Evolutionary conservation across 2,113 vertebrate genomes (phyloP), one percentile per base, ranked within the genome.

Genomic region (Ranitomeya imitator): DNA sequence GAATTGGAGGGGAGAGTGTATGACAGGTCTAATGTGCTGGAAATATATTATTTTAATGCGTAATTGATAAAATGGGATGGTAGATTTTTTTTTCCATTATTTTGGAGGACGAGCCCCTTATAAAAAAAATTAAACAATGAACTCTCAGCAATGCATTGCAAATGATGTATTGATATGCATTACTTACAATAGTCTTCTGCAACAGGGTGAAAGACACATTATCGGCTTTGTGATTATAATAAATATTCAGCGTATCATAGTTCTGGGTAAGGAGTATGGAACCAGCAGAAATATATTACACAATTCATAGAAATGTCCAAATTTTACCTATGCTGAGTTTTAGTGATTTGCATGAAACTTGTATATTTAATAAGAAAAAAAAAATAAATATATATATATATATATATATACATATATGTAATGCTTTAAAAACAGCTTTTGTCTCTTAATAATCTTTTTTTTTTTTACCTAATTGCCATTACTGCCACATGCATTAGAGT

Each of bases 361-460:
- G 37, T 45, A 15, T 37, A 14, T 31, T 15, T 31, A 73, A 31
- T 31, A 31, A 73, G 5, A 37, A 37, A 73, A 15, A 37, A 37
- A n/a, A 4, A 23, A 11, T 12, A 5, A 9, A 67, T 11, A 26
- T 12, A 67, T 67, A 67, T 65, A 65, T 94, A 93, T 94, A 94
- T 95, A 96, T 45, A 45, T n/a, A 65, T 65, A 65, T 65, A 65
- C 19, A 61, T 61, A 61, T 61, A 97, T 97, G 97, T 97, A 96
- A 97, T 95, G 94, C 94, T 96, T 88, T 83, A 57, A 96, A 96
- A 96, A 95, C 93, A 96, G 96, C 96, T 97, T 83, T 98, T 98
- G 97, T 97, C 96, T 97, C 95, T 97, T 97, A 97, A 97, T 97
- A 98, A 97, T 98, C 96, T 95, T 96, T 96, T 96, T 77, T 77